These are phyloP conservation scores for Manis crassicaudata DNA, from an alignment of 2,797 vertebrate genomes.

Conservation along the genomic window DNA sequence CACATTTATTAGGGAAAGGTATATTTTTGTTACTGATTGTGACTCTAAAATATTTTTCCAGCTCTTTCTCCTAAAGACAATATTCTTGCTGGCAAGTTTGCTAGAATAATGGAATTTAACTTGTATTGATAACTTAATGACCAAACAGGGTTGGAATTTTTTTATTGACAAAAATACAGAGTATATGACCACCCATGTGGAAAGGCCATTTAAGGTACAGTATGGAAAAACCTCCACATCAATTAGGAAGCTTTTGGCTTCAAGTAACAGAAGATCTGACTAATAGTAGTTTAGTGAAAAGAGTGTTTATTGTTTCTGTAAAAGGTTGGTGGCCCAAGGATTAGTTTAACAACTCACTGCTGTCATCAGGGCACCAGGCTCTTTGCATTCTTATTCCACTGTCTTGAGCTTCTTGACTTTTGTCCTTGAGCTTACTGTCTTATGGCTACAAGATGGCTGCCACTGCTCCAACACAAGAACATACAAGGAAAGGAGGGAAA, in stretches of 20 bases:
- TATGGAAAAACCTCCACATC: neutral
- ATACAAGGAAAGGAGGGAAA: neutral
- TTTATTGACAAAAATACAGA: neutral
- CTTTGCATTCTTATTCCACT: neutral
- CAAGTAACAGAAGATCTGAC: neutral
- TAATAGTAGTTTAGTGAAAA: neutral
- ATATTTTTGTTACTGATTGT: neutral
- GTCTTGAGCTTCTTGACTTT: neutral
- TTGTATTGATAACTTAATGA: neutral
- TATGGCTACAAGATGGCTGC: neutral
- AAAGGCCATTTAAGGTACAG: neutral
- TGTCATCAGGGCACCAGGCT: neutral
- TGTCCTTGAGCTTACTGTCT: neutral
- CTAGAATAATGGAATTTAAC: neutral
- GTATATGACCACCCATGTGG: neutral
- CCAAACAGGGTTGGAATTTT: neutral
- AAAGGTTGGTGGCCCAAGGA: neutral
- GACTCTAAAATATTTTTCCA: neutral
- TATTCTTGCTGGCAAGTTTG: neutral
- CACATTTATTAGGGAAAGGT: neutral
- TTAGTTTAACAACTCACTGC: neutral
- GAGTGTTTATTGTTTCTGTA: neutral
- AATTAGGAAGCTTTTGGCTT: neutral
- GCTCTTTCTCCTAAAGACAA: neutral
- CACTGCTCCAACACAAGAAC: neutral